A percentile compares a stretch with the other conserved stretches of the same genome.
Evolutionary conservation across 1,140 invertebrate genomes (phyloP).

Genomic region (Ostrea denselamellosa): DNA sequence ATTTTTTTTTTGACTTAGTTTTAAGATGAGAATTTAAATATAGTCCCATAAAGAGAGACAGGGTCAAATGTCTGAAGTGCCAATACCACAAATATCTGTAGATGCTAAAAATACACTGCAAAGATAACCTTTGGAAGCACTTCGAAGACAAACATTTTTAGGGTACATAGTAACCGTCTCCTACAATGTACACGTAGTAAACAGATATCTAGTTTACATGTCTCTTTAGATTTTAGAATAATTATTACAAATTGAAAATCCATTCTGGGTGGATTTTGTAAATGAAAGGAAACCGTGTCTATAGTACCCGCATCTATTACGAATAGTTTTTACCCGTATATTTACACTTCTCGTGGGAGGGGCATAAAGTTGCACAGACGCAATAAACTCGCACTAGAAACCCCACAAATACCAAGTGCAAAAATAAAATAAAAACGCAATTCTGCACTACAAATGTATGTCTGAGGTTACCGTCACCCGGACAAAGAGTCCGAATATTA

Average conservation of each 20-base stretch:
- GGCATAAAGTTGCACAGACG: neutral
- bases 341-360: neutral
- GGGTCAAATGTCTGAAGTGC: neutral
- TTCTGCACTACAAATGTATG: neutral
- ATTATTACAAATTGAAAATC: neutral
- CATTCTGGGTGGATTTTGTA: neutral
- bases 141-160: neutral
- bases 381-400: neutral
- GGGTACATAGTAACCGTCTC: neutral
- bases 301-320: neutral
- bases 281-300: neutral
- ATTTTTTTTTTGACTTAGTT: neutral
- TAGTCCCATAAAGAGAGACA: neutral
- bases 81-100: neutral
- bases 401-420: neutral
- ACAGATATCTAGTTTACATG: neutral
- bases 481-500: neutral
- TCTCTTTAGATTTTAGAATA: neutral
- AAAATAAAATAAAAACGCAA: neutral
- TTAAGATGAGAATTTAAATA: neutral
- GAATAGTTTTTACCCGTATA: neutral
- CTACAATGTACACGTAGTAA: neutral
- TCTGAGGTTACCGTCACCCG: neutral
- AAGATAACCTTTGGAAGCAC: neutral
- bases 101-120: slow-evolving; percentile 7